A percentile compares a stretch with the other conserved stretches of the same genome.
Evolutionary conservation across 2,113 vertebrate genomes (phyloP).

Genomic region (Strix uralensis): DNA sequence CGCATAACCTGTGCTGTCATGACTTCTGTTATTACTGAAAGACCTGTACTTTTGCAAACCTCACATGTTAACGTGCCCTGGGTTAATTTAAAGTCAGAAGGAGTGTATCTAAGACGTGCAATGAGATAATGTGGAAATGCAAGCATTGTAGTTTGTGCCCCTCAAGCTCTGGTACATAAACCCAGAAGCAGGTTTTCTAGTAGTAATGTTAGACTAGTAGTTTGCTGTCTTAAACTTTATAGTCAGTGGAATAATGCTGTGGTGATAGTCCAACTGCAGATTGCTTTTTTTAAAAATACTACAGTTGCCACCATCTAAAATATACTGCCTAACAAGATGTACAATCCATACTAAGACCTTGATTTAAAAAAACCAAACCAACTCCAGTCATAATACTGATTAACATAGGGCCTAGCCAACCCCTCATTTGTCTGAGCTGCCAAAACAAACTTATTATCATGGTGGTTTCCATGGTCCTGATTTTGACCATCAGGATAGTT

Average conservation of each 20-base stretch:
- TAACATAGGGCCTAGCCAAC: fast-evolving
- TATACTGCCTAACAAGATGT: not conserved
- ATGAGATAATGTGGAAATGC: not conserved
- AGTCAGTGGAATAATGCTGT: not conserved
- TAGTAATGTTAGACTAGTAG: too few relatives aligned
- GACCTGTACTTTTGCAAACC: not conserved
- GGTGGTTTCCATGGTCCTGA: fast-evolving
- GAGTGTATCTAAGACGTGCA: fast-evolving
- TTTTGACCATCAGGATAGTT: not conserved
- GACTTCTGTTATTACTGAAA: not conserved
- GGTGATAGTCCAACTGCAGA: not conserved
- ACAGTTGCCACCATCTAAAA: not conserved
- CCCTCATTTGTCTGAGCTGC: fast-evolving
- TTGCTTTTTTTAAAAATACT: not conserved
- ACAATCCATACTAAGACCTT: not conserved
- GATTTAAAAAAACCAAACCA: not conserved
- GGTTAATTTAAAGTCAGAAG: not conserved
- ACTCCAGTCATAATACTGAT: fast-evolving
- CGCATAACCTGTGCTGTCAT: fast-evolving
- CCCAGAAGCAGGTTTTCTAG: not conserved
- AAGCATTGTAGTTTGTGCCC: not conserved
- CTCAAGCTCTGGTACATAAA: not conserved
- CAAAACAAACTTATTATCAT: too few relatives aligned
- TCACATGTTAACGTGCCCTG: fast-evolving
- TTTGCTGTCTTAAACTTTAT: not conserved